Evolutionary conservation across 2,797 vertebrate genomes (phyloP).

Genomic region (Sylvia borin): DNA sequence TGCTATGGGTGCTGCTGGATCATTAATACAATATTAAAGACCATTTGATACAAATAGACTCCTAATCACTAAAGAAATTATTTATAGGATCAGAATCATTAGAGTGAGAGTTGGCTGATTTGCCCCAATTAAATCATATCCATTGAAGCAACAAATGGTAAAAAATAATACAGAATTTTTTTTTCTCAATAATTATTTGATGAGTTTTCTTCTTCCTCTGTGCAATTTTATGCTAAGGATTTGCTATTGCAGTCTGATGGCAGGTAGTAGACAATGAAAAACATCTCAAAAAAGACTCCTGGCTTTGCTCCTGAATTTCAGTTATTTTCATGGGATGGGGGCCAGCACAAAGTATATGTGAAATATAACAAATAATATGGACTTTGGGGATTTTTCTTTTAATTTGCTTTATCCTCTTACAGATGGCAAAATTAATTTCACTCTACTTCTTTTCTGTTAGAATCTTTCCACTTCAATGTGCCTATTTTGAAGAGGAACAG

Average conservation of each 20-base stretch:
- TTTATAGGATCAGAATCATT: neutral
- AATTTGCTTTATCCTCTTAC: neutral
- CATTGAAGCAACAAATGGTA: neutral
- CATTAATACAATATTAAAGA: conserved; percentile 18
- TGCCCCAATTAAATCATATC: neutral
- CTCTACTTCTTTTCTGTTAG: neutral
- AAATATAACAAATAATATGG: neutral
- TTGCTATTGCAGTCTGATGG: neutral
- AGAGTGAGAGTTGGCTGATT: neutral
- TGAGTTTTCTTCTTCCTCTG: neutral
- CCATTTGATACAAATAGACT: neutral
- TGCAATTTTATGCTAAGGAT: neutral
- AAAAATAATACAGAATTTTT: neutral
- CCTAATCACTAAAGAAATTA: conserved; percentile 6
- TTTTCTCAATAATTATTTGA: neutral
- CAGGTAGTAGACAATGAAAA: neutral
- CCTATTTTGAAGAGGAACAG: neutral
- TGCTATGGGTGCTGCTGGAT: neutral
- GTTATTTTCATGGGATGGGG: neutral
- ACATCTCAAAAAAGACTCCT: accelerated
- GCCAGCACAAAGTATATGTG: neutral
- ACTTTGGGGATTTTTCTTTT: neutral
- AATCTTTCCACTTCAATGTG: neutral
- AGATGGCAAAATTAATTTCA: conserved; percentile 27
- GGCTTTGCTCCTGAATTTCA: neutral